Base-by-base conservation (phyloP, 2,113 vertebrate species). In the Neofelis nebulosa region DNA sequence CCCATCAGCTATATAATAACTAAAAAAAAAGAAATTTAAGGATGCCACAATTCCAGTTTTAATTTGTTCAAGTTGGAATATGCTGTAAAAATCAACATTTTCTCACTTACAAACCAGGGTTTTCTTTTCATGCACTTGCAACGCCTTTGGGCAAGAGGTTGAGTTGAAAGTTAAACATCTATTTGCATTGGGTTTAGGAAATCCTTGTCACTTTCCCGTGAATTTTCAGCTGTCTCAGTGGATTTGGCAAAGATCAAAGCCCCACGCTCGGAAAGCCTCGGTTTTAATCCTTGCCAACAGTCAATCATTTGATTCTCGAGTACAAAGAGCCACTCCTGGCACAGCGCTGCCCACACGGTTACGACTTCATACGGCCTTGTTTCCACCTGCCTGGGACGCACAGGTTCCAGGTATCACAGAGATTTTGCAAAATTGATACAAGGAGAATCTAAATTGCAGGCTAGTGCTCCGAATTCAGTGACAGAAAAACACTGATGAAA, bases 171-270 rank as follows among this genome's bases (percentile, higher is more conserved):
- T 83, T 82, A 85, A 96, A 86, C 95, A 86, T 93, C 25, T 76
- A 85, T 95, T 95, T 96, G 97, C 73, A 87, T 96, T 93, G 50
- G 86, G 55, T 36, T 79, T 50, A 95, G 89, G 94, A 96, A 92
- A 86, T 85, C 79, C 78, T n/a, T 29, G 61, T 65, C 96, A 63
- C 71, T 82, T 81, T 82, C 82, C 65, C 81, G 7, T 33, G 91
- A 95, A 95, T 91, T 63, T 73, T 76, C 36, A 13, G 85, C 93
- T 61, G 89, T 79, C 79, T 88, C 73, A 0, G 12, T 65, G 65
- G 85, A 73, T 84, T 50, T 78, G 79, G 84, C 16, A 12, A 36
- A 89, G 82, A 90, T 89, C 92, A 97, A 87, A 96, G 93, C 76
- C 29, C 3, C 1, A 2, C 2, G 15, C 48, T 83, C 90, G 23